Base-by-base conservation (phyloP, 2,888 invertebrate genomes). In the Agrilus cyanescens region DNA sequence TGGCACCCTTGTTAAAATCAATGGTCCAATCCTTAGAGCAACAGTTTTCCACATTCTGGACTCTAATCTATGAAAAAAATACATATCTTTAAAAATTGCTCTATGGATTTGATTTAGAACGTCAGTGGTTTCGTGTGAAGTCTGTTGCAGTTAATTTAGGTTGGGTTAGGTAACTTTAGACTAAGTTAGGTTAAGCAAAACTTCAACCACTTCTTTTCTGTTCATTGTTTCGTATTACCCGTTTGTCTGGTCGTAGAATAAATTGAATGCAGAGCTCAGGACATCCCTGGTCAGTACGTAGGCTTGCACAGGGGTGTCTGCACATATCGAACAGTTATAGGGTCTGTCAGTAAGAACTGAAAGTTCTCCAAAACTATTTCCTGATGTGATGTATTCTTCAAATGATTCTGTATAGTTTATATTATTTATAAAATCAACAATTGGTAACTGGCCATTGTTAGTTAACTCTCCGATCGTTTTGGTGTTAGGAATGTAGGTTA, bases 31-130 rank as follows among this genome's bases (percentile, higher is more conserved):
- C 44, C 75, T 71, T 35, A 76, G 71, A 12, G 76, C 75, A 30
- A 75, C 70, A 44, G 73, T 72, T 0, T 74, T 70, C 79, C 79
- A 79, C 66, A 79, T 70, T 4, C 75, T 62, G 10, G 74, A 66
- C 60, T 75, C 73, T 10, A 78, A 56, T 0, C 76, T 73, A 38
- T 57, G 42, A 36, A 30, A 20, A 7, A 5, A 20, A 7, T 7
- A 20, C 4, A 20, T 7, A 4, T 20, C 6, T 20, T 20, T 7
- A 20, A n/a, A n/a, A n/a, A n/a, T n/a, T n/a, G n/a, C n/a, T n/a
- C n/a, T n/a, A n/a, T n/a, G n/a, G n/a, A n/a, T n/a, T n/a, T n/a
- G n/a, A n/a, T n/a, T n/a, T n/a, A n/a, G n/a, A n/a, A n/a, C n/a
- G n/a, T n/a, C n/a, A n/a, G n/a, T n/a, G n/a, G n/a, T n/a, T n/a